Base-by-base conservation (phyloP, 2,113 vertebrate species). In the Paracanthobrama guichenoti region DNA sequence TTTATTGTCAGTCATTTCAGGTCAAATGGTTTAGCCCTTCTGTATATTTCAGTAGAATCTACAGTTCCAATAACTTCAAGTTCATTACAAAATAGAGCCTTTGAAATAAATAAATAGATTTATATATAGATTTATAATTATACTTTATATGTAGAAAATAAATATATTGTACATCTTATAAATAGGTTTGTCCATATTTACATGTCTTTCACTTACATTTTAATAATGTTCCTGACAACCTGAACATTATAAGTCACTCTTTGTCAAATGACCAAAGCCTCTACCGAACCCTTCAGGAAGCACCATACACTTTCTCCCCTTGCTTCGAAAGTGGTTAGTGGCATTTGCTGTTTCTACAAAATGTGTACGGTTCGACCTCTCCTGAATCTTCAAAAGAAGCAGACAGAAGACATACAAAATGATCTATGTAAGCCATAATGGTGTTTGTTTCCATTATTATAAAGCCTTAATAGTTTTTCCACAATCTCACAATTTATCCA, bases 91-190 rank as follows among this genome's bases (percentile, higher is more conserved):
- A 95, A 95, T 95, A 95, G 90, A 95, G 91, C 93, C 93, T 95
- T 95, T 94, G 96, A 96, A 99, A 99, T 99, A 99, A 99, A 99
- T 99, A 99, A 98, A 99, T 98, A 99, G 96, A 98, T 98, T 86
- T 99, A 98, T 98, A 99, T 97, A 98, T 97, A 98, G 97, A 98
- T 95, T 93, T 95, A 96, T 95, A 97, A 97, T 97, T 95, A 96
- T 95, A 97, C 96, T 95, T 97, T 96, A 97, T 97, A 99, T 95
- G 97, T 92, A 91, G 91, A 95, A 98, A 99, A 99, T 99, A 99
- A 99, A 99, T 99, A 98, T 94, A 95, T 97, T 94, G 96, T 98
- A 97, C 96, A 97, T 96, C 96, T 98, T 93, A 97, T 99, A 99
- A 99, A 99, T 99, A 99, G 94, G 96, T 95, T 95, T 94, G 93